A percentile compares a stretch with the other conserved stretches of the same genome.
Conservation (phyloP, 2,888 invertebrate species). For the Hirtodrosophila trivittata region DNA sequence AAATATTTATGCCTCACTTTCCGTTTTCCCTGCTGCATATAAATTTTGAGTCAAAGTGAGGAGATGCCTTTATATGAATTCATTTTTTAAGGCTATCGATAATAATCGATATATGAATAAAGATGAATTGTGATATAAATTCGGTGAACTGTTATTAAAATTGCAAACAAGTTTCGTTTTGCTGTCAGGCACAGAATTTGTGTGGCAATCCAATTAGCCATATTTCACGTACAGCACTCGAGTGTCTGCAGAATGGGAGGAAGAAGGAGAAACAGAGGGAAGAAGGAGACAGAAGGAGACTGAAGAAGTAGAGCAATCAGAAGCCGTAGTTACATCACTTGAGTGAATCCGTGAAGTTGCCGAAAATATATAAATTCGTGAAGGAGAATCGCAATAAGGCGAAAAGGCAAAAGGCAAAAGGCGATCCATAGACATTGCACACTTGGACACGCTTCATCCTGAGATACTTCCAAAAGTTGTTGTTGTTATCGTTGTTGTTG, state of each 20-base stretch:
- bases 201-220: constrained; percentile 45
- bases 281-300: background rate
- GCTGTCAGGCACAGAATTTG: background rate
- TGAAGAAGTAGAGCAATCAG: constrained; percentile 1
- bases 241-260: constrained; percentile 16
- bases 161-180: background rate
- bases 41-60: no score
- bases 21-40: no score
- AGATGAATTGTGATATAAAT: no score
- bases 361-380: constrained; percentile 21
- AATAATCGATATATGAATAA: no score
- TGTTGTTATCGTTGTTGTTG: constrained; percentile 38
- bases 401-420: constrained; percentile 4
- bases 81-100: no score
- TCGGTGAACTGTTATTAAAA: no score
- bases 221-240: constrained; percentile 47
- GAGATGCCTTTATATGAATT: no score
- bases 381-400: constrained; percentile 13
- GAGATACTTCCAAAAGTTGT: constrained; percentile 45
- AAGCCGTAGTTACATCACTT: constrained; percentile 43
- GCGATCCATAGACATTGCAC: constrained; percentile 20
- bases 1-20: no score
- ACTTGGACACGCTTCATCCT: constrained; percentile 50
- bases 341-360: constrained; percentile 32
- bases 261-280: background rate